Base-by-base conservation (phyloP, 2,797 vertebrate species). In the Taeniopygia guttata region DNA sequence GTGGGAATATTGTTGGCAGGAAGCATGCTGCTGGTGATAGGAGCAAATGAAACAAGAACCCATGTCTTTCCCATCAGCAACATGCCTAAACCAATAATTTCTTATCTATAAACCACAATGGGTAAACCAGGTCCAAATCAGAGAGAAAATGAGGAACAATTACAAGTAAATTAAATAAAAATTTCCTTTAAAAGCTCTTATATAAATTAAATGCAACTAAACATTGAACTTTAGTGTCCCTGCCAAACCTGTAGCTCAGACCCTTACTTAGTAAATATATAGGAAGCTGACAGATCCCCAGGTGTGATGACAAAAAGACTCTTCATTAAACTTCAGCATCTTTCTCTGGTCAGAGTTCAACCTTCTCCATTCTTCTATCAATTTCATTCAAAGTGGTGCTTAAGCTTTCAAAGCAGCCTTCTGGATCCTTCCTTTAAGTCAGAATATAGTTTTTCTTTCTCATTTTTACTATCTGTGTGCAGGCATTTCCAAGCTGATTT, bases 331-430 rank as follows among this genome's bases (percentile, higher is more conserved):
- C n/a, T 96, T 81, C 76, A 82, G 2, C 25, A 75, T 75, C 48
- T 69, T 82, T 49, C 51, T 95, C 64, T 79, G 66, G 69, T 93
- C 36, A 58, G 40, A 68, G 22, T 95, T 96, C 82, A 77, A 94
- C 74, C 49, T 96, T 80, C 81, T 93, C 32, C 46, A 42, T 95
- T 96, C 82, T 77, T 32, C 48, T 85, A 87, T 78, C 52, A n/a
- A 8, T 85, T 81, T 43, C 22, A 46, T 64, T 85, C 62, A 77
- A 85, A 79, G 5, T 30, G n/a, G 79, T 38, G 27, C 83, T 87
- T 90, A 69, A 80, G n/a, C 74, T 74, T 69, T 81, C 27, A 88
- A 89, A 87, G 29, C 18, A 68, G 36, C 25, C 45, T 90, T 68
- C 59, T 80, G 63, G 32, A 79, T 70, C 38, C 13, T 81, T 87